Base-by-base conservation (phyloP, 1,140 invertebrate species). In the Holotrichia oblita region DNA sequence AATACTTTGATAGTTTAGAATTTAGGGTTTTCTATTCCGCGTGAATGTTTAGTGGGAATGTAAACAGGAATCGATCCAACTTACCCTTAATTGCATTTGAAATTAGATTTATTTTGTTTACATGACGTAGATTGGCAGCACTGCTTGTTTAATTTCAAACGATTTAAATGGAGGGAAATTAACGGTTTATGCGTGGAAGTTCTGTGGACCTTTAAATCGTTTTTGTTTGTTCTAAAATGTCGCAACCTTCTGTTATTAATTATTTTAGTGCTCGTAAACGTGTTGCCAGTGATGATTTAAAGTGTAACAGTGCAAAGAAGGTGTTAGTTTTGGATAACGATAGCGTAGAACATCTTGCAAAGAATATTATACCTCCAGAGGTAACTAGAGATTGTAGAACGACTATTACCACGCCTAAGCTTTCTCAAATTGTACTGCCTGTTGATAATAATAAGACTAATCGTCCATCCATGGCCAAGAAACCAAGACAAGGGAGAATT, bases 221-320 rank as follows among this genome's bases (percentile, higher is more conserved):
- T 69, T 69, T 69, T 69, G 61, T 78, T 78, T 78, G 40, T 12
- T 55, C 12, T 6, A 73, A 73, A 79, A 94, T 94, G 93, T 90
- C 92, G 77, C 93, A 93, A 86, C 92, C 91, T 80, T 92, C 91
- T 55, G 89, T 94, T 78, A 91, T 92, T 79, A 88, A 89, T 81
- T 94, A 89, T 87, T 93, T 93, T 86, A 91, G 90, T 85, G 91
- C 90, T 80, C 90, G 92, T 83, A 94, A 94, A 86, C 89, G 93
- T 80, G 88, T 89, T 73, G 92, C 91, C 14, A 84, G 87, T n/a
- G 92, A 93, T 72, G 92, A 93, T 81, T 86, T 90, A 20, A 87
- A 88, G 48, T 88, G 86, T 80, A 89, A 90, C 42, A 89, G 91
- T 79, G 88, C 89, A 80, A 91, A 87, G 83, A 90, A 92, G 86